Percentiles rank a stretch among this genome's conserved stretches.
These are phyloP conservation scores for Trachelus troglodyta DNA, from an alignment of 2,888 invertebrate species.

Conservation along the genomic window DNA sequence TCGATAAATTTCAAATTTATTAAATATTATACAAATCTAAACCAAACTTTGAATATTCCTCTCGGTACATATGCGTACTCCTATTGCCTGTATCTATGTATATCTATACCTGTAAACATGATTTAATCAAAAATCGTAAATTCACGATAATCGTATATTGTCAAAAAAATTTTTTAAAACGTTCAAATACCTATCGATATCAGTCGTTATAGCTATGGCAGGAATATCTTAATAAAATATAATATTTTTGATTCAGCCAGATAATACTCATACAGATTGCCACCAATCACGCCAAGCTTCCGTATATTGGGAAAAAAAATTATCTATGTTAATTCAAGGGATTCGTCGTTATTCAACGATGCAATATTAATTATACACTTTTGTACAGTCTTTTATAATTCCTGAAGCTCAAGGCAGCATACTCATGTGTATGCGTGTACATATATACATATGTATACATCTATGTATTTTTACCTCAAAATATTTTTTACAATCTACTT, in stretches of 20 bases:
- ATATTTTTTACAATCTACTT: too few relatives aligned
- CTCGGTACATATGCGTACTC: background rate
- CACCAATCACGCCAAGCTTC: too few relatives aligned
- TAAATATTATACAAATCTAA: background rate
- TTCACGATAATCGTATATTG: background rate
- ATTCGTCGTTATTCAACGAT: too few relatives aligned
- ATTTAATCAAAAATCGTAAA: background rate
- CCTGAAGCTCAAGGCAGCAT: too few relatives aligned
- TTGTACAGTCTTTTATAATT: too few relatives aligned
- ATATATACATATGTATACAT: too few relatives aligned
- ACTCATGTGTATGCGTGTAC: too few relatives aligned
- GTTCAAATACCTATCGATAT: background rate
- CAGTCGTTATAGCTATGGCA: background rate
- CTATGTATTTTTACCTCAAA: too few relatives aligned
- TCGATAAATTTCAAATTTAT: background rate
- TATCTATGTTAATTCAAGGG: too few relatives aligned
- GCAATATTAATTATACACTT: too few relatives aligned
- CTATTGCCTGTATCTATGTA: background rate
- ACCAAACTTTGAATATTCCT: background rate
- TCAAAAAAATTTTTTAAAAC: background rate
- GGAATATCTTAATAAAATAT: background rate
- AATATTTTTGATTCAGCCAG: background rate
- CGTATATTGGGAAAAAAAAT: too few relatives aligned
- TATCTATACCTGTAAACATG: background rate
- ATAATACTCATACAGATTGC: too few relatives aligned